Conservation (phyloP, 2,113 vertebrate species). For the Mesembrinibis cayennensis region DNA sequence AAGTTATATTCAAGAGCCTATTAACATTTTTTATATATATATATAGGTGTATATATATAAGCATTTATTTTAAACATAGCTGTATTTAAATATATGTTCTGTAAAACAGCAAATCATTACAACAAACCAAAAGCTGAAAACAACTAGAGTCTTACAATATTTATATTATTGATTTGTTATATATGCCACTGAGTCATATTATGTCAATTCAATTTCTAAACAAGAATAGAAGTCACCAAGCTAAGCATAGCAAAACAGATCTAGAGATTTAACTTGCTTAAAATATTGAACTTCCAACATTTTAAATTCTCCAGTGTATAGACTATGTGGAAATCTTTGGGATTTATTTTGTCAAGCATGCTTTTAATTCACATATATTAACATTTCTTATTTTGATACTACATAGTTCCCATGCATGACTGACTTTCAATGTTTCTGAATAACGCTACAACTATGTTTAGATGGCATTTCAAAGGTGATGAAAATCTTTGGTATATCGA, state of each 20-base stretch:
- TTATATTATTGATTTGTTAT: background rate
- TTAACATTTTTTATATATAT: background rate
- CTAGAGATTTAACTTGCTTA: background rate
- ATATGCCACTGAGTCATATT: background rate
- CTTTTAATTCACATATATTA: background rate
- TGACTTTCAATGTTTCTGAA: background rate
- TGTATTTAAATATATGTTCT: background rate
- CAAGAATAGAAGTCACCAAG: background rate
- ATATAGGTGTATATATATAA: background rate
- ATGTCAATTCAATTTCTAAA: background rate
- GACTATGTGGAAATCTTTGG: background rate
- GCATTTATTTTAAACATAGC: background rate
- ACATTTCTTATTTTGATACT: background rate
- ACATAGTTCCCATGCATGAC: background rate
- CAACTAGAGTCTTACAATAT: background rate
- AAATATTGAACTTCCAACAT: background rate
- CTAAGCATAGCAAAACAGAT: background rate
- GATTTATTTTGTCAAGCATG: background rate
- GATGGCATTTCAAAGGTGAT: background rate
- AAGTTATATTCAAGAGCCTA: background rate
- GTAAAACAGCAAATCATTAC: background rate
- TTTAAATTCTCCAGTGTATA: background rate
- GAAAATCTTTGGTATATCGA: background rate
- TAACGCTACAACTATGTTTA: background rate
- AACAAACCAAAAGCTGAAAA: background rate